phyloP scores from a whole-genome alignment of 2,113 vertebrate genomes.

The Choloepus hoffmanni region DNA sequence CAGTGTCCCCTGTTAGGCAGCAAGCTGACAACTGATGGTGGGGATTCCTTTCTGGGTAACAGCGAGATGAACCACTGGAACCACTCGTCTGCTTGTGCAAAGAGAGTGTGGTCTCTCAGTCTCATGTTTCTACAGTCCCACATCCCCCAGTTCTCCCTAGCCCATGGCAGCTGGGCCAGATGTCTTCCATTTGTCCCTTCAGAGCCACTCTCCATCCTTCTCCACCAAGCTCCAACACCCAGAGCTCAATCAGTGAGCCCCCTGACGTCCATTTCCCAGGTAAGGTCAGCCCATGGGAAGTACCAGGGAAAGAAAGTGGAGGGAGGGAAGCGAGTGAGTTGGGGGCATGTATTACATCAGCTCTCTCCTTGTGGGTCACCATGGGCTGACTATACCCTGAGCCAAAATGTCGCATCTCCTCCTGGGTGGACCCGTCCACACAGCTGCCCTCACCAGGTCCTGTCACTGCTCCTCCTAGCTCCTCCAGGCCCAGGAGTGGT shows the following conservation, averaged over 20 bases:
- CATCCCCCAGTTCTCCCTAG: background rate
- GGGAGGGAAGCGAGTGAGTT: background rate
- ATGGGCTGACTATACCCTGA: background rate
- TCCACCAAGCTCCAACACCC: background rate
- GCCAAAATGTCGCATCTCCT: background rate
- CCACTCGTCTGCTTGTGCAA: background rate
- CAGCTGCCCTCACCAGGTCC: background rate
- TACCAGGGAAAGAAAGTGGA: background rate
- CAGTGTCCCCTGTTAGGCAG: no score
- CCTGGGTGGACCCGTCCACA: rapidly evolving
- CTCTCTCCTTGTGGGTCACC: background rate
- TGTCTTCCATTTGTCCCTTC: background rate
- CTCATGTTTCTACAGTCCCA: background rate
- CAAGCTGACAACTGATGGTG: no score
- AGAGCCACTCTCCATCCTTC: background rate
- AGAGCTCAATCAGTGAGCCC: rapidly evolving
- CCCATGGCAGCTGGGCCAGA: background rate
- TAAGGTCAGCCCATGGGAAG: background rate
- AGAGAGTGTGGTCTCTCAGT: background rate
- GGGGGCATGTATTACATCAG: background rate
- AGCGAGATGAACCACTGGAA: background rate
- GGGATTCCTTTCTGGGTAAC: background rate
- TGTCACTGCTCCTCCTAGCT: background rate
- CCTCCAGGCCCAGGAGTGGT: no score
- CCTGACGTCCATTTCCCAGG: background rate